Conservation (phyloP, 2,797 vertebrate species). For the Manis javanica region DNA sequence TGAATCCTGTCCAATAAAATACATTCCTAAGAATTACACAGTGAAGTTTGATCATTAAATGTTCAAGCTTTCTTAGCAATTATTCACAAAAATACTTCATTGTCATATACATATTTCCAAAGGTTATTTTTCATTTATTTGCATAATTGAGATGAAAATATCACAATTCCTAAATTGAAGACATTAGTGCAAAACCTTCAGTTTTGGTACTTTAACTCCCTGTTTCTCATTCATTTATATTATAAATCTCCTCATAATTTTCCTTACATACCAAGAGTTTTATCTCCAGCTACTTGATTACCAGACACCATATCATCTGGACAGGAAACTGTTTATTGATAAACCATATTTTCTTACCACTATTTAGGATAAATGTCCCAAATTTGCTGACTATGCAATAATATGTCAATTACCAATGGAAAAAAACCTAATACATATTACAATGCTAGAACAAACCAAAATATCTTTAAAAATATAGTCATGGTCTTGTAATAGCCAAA, state of each 20-base stretch:
- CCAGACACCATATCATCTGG: not conserved
- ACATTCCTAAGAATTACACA: not conserved
- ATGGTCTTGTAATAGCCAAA: not conserved
- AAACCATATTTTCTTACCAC: not conserved
- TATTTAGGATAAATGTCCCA: not conserved
- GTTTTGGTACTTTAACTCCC: not conserved
- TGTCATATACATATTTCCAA: not conserved
- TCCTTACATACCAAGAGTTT: constrained; percentile 14
- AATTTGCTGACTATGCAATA: not conserved
- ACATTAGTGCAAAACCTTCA: too few relatives aligned
- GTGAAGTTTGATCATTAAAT: not conserved
- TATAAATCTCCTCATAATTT: not conserved
- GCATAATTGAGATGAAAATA: not conserved
- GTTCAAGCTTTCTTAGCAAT: not conserved
- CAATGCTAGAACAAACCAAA: not conserved
- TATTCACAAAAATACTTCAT: not conserved
- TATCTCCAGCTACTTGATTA: constrained; percentile 43
- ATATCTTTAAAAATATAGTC: not conserved
- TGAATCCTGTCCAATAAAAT: not conserved
- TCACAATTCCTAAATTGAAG: not conserved
- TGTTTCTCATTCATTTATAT: not conserved
- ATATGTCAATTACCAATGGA: not conserved
- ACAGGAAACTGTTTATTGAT: constrained; percentile 24
- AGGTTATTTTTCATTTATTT: not conserved
- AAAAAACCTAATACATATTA: not conserved